A percentile compares a stretch with the other conserved stretches of the same genome.
phyloP scores from a whole-genome alignment of 2,888 invertebrate species.

The Acrobasis suavella region DNA sequence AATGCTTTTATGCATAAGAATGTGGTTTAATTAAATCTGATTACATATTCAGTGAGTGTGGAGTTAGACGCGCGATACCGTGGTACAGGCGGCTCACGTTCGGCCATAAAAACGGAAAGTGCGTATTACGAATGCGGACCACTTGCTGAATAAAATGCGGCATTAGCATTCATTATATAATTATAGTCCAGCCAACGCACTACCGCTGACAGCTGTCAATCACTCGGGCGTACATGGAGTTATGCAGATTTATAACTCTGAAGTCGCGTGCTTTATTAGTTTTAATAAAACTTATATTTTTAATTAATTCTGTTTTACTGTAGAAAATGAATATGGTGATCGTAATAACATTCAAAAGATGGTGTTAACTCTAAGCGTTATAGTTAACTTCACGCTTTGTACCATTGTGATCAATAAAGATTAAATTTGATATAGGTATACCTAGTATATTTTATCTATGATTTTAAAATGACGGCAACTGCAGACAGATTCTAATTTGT shows the following conservation, averaged over 20 bases:
- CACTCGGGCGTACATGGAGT: neutral
- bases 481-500: no score
- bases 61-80: neutral
- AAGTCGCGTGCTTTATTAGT: no score
- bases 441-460: no score
- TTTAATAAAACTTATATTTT: no score
- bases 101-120: constrained; percentile 21
- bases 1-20: neutral
- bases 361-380: no score
- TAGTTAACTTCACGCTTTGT: no score
- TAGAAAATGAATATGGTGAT: no score
- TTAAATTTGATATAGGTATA: no score
- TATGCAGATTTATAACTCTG: neutral
- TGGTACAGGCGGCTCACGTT: constrained; percentile 13
- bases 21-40: constrained; percentile 9
- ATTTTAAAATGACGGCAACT: no score
- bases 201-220: constrained; percentile 11
- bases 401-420: no score
- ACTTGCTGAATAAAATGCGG: constrained; percentile 16
- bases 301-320: no score
- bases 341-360: no score
- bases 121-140: constrained; percentile 18
- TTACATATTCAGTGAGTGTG: constrained; percentile 13
- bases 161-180: constrained; percentile 20
- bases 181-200: neutral